Evolutionary conservation across 2,888 invertebrate species (phyloP).

Genomic region (Heliconius aoede): DNA sequence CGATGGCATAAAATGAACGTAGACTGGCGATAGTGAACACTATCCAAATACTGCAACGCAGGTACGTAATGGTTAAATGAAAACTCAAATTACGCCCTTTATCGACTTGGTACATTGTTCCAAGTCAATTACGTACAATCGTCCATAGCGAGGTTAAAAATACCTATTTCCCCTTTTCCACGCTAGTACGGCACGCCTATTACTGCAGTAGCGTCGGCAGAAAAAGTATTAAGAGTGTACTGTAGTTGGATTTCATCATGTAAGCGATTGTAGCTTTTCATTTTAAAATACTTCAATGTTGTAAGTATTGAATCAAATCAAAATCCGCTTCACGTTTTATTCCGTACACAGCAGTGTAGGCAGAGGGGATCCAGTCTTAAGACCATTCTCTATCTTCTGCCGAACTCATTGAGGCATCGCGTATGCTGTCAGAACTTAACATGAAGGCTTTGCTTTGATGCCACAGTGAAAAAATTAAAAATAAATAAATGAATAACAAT

Average conservation of each 20-base stretch:
- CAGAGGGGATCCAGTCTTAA: too few relatives aligned
- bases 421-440: too few relatives aligned
- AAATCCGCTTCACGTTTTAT: too few relatives aligned
- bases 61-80: slow-evolving; percentile 41
- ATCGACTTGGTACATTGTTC: slow-evolving; percentile 53
- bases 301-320: too few relatives aligned
- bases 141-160: slow-evolving; percentile 48
- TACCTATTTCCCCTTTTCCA: slow-evolving; percentile 48
- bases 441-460: too few relatives aligned
- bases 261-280: too few relatives aligned
- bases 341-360: too few relatives aligned
- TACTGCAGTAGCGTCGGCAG: slow-evolving; percentile 23
- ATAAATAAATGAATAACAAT: too few relatives aligned
- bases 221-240: background rate
- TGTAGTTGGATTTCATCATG: background rate
- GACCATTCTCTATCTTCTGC: too few relatives aligned
- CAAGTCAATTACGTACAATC: slow-evolving; percentile 53
- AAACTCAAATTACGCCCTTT: slow-evolving; percentile 51
- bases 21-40: slow-evolving; percentile 18
- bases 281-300: too few relatives aligned
- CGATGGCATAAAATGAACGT: background rate
- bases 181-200: slow-evolving; percentile 39
- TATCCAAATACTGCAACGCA: slow-evolving; percentile 38
- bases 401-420: too few relatives aligned
- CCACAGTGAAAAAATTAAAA: too few relatives aligned